phyloP scores from a whole-genome alignment of 2,113 vertebrate species.

The Sula dactylatra region DNA sequence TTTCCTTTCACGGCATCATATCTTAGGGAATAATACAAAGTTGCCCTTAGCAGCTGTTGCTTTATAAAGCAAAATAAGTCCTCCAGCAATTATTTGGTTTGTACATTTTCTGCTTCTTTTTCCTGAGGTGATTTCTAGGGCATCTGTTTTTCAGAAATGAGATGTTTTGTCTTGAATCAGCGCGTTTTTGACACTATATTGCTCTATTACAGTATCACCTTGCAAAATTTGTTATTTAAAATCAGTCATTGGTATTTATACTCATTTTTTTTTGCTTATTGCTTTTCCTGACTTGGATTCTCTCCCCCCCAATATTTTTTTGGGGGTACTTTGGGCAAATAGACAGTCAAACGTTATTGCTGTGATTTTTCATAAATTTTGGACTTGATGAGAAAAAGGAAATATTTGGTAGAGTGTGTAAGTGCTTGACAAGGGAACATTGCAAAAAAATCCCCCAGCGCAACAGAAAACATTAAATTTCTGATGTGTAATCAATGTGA shows the following conservation, averaged over 20 bases:
- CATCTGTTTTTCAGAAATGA: neutral
- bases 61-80: neutral
- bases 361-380: neutral
- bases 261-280: too few species aligned
- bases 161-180: neutral
- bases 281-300: neutral
- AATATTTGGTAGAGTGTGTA: too few species aligned
- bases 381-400: neutral
- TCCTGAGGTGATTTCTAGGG: neutral
- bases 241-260: neutral
- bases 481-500: too few species aligned
- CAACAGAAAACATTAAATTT: neutral
- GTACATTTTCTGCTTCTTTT: neutral
- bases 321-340: neutral
- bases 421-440: neutral
- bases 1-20: too few species aligned
- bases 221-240: neutral
- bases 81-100: neutral
- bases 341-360: neutral
- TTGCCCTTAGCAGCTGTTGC: neutral
- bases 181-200: accelerated
- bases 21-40: neutral
- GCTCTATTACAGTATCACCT: neutral
- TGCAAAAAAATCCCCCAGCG: too few species aligned
- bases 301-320: too few species aligned